Evolutionary conservation across 2,888 invertebrate genomes (phyloP), one percentile per base, ranked within the genome.

Genomic region (Boloria euphrosyne): DNA sequence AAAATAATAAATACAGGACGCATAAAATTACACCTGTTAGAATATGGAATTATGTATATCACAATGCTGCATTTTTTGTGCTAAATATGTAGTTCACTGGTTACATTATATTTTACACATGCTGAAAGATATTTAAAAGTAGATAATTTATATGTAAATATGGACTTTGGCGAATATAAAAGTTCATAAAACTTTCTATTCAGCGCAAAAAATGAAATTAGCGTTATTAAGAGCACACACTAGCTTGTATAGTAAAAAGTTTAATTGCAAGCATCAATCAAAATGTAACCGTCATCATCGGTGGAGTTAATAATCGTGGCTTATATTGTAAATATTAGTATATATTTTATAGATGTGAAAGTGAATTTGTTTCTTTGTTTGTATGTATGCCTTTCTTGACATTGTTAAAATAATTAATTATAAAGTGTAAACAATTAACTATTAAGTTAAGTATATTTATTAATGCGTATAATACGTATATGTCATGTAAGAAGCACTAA

Each of bases 251-350:
- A 63, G 17, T 47, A 63, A 57, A 65, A 65, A 65, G 31, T 54
- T 58, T 47, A 65, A 65, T 67, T 62, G 60, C 55, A 63, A 72
- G 72, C 73, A 73, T 73, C 72, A 72, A 75, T 76, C 71, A 71
- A 71, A 70, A 72, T 61, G 68, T 67, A 69, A 46, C 64, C 58
- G 69, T 68, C 63, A 62, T 64, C 51, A 59, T 59, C 54, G 46
- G 16, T 22, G 46, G 16, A 50, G 51, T 49, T 62, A 59, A 66
- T 59, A 63, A 52, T 68, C 62, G 52, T 59, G 13, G 16, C 54
- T 52, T 18, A 31, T 57, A 57, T 10, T 0, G 17, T 22, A 57
- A 22, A 22, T 22, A 22, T 3, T 22, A 22, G 1, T 22, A 22
- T 22, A 22, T 22, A 2, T 2, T 22, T 1, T 22, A 22, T 22